Evolutionary conservation across 2,113 vertebrate species (phyloP), one percentile per base, ranked within the genome.

Genomic region (Oxyura jamaicensis): DNA sequence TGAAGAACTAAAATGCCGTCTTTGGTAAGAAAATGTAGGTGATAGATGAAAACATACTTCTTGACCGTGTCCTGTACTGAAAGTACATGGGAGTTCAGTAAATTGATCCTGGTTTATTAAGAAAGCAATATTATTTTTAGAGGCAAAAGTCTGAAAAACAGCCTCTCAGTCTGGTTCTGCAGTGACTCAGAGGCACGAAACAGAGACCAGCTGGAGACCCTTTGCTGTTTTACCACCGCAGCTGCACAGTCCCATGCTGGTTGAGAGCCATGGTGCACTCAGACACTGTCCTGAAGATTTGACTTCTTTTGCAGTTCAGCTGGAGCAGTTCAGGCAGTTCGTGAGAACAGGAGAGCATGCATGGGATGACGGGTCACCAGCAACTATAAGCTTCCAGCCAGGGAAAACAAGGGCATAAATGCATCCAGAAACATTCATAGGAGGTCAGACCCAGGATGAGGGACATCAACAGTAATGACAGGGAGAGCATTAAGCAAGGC

Each of bases 1-100:
- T 48, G 33, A 86, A 83, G 65, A 81, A 91, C 67, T 91, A 83
- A 91, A 97, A 95, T 83, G 29, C 33, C 23, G 33, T 81, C 50
- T 69, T 28, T 2, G 0, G 26, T 48, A 83, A 62, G 71, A 89
- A 92, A 85, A 91, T 13, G 19, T 41, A 59, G 28, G 52, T 79
- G n/a, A 78, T 13, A 72, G 46, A 53, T 46, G 42, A 81, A 93
- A 93, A 88, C 26, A 41, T 13, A 19, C 25, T 84, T 44, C 60
- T 83, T 84, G 60, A 48, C 75, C 55, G 33, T 22, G 31, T 63
- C 52, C 33, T 68, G 26, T 26, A 72, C 39, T 82, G 46, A 81
- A 90, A 72, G 15, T 59, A 75, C 15, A 6, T 53, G 31, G 66
- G 18, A 81, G 33, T 44, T 81, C 62, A 74, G 39, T 79, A 68